These are phyloP conservation scores for Brachylomia viminalis DNA, from an alignment of 2,888 invertebrate genomes.

Conservation along the genomic window DNA sequence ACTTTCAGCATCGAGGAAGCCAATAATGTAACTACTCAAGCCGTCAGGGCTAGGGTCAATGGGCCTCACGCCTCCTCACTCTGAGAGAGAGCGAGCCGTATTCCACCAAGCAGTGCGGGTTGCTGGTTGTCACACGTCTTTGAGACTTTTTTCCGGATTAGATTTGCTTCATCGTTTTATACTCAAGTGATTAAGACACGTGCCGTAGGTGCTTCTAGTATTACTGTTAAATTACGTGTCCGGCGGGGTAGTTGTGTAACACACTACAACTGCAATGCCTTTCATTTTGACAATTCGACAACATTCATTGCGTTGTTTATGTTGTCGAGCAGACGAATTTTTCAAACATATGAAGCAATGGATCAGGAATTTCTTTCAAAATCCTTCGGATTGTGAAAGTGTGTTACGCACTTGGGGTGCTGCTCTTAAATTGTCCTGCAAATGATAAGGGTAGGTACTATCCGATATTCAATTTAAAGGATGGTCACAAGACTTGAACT, in stretches of 20 bases:
- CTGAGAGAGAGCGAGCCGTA: neutral
- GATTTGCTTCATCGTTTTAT: neutral
- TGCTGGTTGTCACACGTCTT: neutral
- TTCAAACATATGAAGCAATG: neutral
- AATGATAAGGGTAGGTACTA: neutral
- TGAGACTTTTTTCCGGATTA: neutral
- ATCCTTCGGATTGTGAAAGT: neutral
- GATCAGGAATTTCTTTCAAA: neutral
- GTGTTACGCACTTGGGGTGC: neutral
- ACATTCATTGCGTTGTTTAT: neutral
- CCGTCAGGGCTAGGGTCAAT: neutral
- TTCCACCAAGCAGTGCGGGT: neutral
- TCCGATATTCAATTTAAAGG: slow-evolving; percentile 2
- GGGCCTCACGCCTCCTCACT: neutral
- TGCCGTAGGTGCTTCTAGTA: neutral
- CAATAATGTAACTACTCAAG: neutral
- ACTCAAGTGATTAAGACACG: neutral
- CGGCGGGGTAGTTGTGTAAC: neutral
- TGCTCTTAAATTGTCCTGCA: neutral
- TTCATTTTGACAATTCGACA: neutral
- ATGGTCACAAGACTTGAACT: slow-evolving; percentile 27
- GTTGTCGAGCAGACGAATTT: neutral
- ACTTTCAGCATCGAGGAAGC: neutral
- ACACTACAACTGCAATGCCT: neutral
- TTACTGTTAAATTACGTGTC: neutral